Evolutionary conservation across 2,113 vertebrate species (phyloP).

Genomic region (Siphamia tubifer): DNA sequence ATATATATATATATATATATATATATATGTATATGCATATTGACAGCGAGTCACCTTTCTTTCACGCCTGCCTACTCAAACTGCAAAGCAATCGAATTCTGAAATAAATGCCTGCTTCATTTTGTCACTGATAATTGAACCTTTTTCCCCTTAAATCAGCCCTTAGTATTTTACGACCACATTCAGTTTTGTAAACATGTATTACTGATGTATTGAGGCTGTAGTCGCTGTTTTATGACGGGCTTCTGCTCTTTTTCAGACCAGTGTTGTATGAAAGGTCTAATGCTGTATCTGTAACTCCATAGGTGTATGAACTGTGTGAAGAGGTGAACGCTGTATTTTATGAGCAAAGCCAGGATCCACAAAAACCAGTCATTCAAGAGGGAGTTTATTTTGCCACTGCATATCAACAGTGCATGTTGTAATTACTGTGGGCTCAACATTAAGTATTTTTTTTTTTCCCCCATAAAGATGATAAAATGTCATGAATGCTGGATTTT

Average conservation of each 20-base stretch:
- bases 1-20: too few relatives aligned
- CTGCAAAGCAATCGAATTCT: conserved; percentile 28
- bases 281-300: conserved; percentile 21
- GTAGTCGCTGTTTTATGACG: conserved; percentile 14
- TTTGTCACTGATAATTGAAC: not conserved
- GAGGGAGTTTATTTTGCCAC: conserved; percentile 25
- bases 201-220: conserved; percentile 27
- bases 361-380: not conserved
- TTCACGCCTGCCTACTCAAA: conserved; percentile 39
- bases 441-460: conserved; percentile 2
- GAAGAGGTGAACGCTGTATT: conserved; percentile 10
- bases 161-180: conserved; percentile 38
- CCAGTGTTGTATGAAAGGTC: conserved; percentile 10
- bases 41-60: conserved; percentile 26
- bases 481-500: conserved; percentile 74
- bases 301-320: not conserved
- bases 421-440: conserved; percentile 19
- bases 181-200: conserved; percentile 33
- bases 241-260: conserved; percentile 5
- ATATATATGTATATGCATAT: too few relatives aligned
- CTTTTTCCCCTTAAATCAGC: not conserved
- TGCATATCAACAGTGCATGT: conserved; percentile 13
- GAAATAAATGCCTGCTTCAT: conserved; percentile 9
- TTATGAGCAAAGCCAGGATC: conserved; percentile 7
- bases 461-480: conserved; percentile 17